A percentile compares a stretch with the other conserved stretches of the same genome.
These are phyloP conservation scores for Anabacerthia variegaticeps DNA, from an alignment of 2,797 vertebrate species.

Conservation along the genomic window DNA sequence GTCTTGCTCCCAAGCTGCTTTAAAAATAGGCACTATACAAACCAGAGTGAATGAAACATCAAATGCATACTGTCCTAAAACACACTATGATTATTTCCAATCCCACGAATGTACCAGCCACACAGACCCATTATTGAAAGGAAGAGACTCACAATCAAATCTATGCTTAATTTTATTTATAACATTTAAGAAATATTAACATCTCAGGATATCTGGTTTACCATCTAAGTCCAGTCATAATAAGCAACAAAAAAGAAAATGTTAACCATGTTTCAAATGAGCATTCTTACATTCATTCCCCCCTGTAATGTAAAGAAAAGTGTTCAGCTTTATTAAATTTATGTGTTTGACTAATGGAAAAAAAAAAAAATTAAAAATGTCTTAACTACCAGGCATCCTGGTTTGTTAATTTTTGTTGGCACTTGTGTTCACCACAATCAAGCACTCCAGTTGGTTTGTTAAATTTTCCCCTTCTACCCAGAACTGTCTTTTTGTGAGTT, in stretches of 20 bases:
- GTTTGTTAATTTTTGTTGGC: conserved; percentile 70
- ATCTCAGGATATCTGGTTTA: conserved; percentile 76
- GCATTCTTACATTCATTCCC: conserved; percentile 72
- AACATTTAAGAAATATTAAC: conserved; percentile 82
- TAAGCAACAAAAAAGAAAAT: conserved; percentile 77
- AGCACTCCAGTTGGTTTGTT: conserved; percentile 64
- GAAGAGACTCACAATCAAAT: conserved; percentile 60
- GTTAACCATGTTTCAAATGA: conserved; percentile 77
- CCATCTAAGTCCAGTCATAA: conserved; percentile 79
- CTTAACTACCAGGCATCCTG: conserved; percentile 71
- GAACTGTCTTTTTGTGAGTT: conserved; percentile 12
- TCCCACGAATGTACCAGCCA: not conserved
- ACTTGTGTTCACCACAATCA: conserved; percentile 67
- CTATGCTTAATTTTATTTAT: conserved; percentile 79
- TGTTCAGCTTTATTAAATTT: conserved; percentile 67
- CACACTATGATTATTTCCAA: not conserved
- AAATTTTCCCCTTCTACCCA: conserved; percentile 10
- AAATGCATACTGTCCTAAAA: not conserved
- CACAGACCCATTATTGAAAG: conserved; percentile 45
- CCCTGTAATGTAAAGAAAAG: conserved; percentile 72
- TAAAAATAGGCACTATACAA: not conserved
- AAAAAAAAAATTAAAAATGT: conserved; percentile 58
- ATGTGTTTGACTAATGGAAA: conserved; percentile 57
- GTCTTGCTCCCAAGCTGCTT: not conserved
- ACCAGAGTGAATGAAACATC: not conserved